Evolutionary conservation across 1,140 invertebrate species (phyloP).

Genomic region (Ceratina australensis): DNA sequence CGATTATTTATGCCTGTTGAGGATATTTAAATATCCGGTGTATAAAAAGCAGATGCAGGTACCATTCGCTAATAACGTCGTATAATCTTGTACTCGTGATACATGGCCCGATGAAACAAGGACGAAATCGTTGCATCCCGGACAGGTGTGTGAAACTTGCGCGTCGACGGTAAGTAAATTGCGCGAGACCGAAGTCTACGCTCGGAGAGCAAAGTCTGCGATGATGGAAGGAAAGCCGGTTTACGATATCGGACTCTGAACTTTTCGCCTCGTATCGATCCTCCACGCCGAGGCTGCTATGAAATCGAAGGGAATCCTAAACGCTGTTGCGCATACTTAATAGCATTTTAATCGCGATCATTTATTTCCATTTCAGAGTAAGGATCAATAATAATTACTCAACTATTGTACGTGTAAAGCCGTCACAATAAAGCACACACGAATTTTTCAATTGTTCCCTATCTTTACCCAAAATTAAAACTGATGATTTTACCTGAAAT

Average conservation of each 20-base stretch:
- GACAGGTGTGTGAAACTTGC: background rate
- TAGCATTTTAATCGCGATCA: background rate
- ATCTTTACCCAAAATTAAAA: too few species aligned
- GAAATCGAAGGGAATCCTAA: background rate
- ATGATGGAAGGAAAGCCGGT: slow-evolving; percentile 53
- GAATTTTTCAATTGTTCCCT: too few species aligned
- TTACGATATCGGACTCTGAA: slow-evolving; percentile 55
- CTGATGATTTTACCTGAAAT: background rate
- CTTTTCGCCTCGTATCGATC: slow-evolving; percentile 13
- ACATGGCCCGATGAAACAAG: background rate
- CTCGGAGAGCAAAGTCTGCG: slow-evolving; percentile 54
- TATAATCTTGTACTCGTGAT: too few species aligned
- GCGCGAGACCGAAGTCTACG: slow-evolving; percentile 42
- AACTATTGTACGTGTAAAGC: too few species aligned
- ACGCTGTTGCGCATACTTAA: background rate
- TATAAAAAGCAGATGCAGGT: too few species aligned
- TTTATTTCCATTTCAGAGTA: too few species aligned
- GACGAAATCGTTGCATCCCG: background rate
- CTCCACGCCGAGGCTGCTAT: background rate
- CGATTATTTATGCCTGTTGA: background rate
- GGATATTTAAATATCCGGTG: background rate
- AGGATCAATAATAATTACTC: too few species aligned
- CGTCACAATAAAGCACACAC: too few species aligned
- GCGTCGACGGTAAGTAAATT: background rate
- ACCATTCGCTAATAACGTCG: too few species aligned